Evolutionary conservation across 2,113 vertebrate genomes (phyloP).

Genomic region (Oreochromis spilurus): DNA sequence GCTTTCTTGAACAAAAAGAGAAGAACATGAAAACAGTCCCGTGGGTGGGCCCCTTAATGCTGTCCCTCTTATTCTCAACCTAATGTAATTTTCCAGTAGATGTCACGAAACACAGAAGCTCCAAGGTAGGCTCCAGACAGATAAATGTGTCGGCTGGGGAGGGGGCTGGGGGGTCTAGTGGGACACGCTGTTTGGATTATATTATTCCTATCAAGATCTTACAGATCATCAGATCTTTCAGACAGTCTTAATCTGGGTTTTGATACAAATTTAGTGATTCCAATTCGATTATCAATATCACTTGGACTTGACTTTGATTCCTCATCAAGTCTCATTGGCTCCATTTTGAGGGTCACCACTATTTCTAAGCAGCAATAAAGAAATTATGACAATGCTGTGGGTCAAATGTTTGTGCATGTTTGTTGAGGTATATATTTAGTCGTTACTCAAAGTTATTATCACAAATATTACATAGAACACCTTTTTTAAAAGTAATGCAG

Average conservation of each 20-base stretch:
- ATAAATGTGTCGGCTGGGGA: slow-evolving; percentile 53
- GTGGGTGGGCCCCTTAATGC: slow-evolving; percentile 55
- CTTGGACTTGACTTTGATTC: background rate
- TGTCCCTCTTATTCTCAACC: slow-evolving; percentile 28
- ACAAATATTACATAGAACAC: background rate
- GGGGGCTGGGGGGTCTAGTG: background rate
- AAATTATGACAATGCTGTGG: background rate
- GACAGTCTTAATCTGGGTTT: background rate
- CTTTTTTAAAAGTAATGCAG: background rate
- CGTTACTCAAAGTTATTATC: background rate
- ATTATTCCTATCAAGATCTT: slow-evolving; percentile 24
- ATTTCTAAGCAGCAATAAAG: background rate
- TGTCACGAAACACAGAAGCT: slow-evolving; percentile 49
- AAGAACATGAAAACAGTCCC: slow-evolving; percentile 51
- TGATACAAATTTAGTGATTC: background rate
- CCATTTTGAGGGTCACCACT: background rate
- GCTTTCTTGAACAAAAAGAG: slow-evolving; percentile 42
- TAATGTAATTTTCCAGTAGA: slow-evolving; percentile 64
- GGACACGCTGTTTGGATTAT: slow-evolving; percentile 36
- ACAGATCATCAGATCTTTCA: background rate
- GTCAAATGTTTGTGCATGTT: background rate
- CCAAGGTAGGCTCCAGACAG: slow-evolving; percentile 62
- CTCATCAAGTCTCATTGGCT: background rate
- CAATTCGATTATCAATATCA: background rate
- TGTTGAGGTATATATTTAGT: background rate